Conservation (phyloP, 2,888 invertebrate genomes). For the Torymus aiolomorphi region DNA sequence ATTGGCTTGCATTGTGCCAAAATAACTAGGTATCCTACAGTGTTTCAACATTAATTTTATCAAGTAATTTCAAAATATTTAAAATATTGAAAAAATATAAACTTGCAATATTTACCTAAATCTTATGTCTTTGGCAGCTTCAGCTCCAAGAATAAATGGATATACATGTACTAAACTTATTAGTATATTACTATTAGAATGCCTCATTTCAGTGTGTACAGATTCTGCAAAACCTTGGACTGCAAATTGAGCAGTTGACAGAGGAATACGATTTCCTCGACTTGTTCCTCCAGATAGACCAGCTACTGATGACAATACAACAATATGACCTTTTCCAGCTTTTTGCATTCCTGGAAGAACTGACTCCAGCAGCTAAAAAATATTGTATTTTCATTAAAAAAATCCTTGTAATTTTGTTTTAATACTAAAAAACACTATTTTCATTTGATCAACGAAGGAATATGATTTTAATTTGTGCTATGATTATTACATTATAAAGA, state of each 20-base stretch:
- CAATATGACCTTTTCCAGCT: slow-evolving; percentile 79
- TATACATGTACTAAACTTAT: slow-evolving; percentile 81
- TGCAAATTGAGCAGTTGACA: slow-evolving; percentile 82
- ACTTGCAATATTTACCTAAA: slow-evolving; percentile 74
- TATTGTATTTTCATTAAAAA: neutral
- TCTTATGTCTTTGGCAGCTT: slow-evolving; percentile 78
- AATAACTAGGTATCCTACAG: slow-evolving; percentile 81
- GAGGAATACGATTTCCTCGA: slow-evolving; percentile 77
- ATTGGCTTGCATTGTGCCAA: slow-evolving; percentile 80
- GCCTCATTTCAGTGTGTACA: slow-evolving; percentile 79
- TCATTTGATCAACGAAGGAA: neutral
- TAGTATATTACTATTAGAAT: slow-evolving; percentile 79
- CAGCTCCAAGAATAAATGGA: slow-evolving; percentile 79
- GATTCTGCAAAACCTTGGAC: slow-evolving; percentile 82
- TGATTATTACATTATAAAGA: neutral
- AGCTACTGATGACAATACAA: slow-evolving; percentile 81
- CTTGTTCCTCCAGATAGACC: slow-evolving; percentile 79
- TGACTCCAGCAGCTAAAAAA: slow-evolving; percentile 79
- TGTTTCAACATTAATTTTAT: neutral
- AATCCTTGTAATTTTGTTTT: neutral
- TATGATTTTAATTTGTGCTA: too few species aligned
- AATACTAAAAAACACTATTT: neutral
- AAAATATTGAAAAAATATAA: neutral
- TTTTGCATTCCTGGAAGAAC: slow-evolving; percentile 81
- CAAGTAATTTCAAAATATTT: neutral